Evolutionary conservation across 2,888 invertebrate genomes (phyloP).

Genomic region (Campoplex nolae): DNA sequence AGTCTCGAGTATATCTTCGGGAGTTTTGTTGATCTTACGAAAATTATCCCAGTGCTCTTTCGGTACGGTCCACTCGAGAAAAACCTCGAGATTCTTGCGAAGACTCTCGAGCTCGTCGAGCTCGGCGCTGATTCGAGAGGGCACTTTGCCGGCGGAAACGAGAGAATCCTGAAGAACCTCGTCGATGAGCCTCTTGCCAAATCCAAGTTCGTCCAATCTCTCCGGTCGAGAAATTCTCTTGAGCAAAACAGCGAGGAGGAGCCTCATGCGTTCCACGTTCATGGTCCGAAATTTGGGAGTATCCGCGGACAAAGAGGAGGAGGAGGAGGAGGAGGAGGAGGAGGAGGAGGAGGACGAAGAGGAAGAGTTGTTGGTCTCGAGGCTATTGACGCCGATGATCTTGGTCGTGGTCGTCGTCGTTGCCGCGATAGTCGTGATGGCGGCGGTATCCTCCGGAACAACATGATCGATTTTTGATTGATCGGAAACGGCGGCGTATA

Average conservation of each 20-base stretch:
- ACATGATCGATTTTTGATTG: background rate
- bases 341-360: background rate
- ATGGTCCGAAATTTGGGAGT: constrained; percentile 85
- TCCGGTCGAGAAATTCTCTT: constrained; percentile 94
- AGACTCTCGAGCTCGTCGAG: constrained; percentile 88
- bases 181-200: constrained; percentile 91
- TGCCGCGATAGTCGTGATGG: background rate
- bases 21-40: constrained; percentile 89
- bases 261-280: constrained; percentile 91
- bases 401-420: background rate
- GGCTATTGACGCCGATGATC: background rate
- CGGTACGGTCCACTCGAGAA: constrained; percentile 93
- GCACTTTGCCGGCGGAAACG: constrained; percentile 89
- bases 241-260: constrained; percentile 91
- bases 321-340: constrained; percentile 1
- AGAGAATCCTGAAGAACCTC: constrained; percentile 92
- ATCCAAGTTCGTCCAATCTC: constrained; percentile 91
- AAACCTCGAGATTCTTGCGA: constrained; percentile 90
- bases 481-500: constrained; percentile 21
- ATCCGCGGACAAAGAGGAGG: constrained; percentile 71
- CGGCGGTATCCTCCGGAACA: no score
- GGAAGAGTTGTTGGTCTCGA: background rate
- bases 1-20: constrained; percentile 92
- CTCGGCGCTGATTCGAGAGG: constrained; percentile 86
- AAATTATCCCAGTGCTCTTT: constrained; percentile 91